Percentiles rank a stretch among this genome's conserved stretches.
phyloP scores from a whole-genome alignment of 2,113 vertebrate genomes.

The Coturnix japonica region DNA sequence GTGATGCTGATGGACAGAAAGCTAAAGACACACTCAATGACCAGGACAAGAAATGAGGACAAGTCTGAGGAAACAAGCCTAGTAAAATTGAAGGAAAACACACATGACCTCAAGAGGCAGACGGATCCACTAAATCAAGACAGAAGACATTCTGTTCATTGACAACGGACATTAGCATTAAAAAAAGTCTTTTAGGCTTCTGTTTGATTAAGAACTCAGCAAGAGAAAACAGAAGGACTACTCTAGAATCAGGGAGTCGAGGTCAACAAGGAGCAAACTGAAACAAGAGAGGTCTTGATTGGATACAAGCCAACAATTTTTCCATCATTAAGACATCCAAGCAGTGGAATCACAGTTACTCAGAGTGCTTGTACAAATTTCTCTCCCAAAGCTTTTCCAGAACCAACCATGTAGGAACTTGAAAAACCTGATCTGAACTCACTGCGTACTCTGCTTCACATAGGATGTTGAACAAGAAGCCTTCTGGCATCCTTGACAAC shows the following conservation, averaged over 20 bases:
- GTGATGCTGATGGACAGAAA: background rate
- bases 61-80: background rate
- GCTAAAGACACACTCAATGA: background rate
- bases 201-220: background rate
- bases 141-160: background rate
- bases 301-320: background rate
- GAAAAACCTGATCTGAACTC: background rate
- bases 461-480: background rate
- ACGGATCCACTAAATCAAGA: background rate
- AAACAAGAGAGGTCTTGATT: background rate
- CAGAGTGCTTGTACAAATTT: background rate
- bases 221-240: background rate
- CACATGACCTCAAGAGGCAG: background rate
- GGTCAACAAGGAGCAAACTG: background rate
- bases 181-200: background rate
- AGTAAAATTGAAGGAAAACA: background rate
- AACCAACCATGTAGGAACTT: too few species aligned
- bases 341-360: background rate
- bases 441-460: background rate
- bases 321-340: background rate
- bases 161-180: background rate
- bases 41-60: background rate
- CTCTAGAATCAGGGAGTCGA: too few species aligned
- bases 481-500: background rate
- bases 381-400: background rate